Conservation (phyloP, 1,140 invertebrate species). For the Drosophila rhopaloa region DNA sequence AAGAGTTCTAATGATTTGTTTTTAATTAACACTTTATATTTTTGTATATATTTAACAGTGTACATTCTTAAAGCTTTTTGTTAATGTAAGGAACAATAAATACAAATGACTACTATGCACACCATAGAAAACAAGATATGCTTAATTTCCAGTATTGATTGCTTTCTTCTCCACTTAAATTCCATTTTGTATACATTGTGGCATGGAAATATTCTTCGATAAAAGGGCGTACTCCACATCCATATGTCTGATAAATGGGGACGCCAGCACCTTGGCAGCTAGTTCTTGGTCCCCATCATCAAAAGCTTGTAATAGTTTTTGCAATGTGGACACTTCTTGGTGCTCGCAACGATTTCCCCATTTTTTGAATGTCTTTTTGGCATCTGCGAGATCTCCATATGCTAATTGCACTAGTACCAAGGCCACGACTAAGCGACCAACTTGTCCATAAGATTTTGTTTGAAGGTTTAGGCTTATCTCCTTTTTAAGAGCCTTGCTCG, state of each 20-base stretch:
- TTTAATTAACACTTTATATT: slow-evolving; percentile 1
- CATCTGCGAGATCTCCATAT: slow-evolving; percentile 95
- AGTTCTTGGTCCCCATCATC: slow-evolving; percentile 95
- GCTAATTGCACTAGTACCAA: slow-evolving; percentile 95
- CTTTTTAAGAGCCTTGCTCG: slow-evolving; percentile 92
- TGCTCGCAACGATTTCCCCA: slow-evolving; percentile 91
- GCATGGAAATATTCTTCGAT: slow-evolving; percentile 91
- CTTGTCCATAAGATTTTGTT: slow-evolving; percentile 90
- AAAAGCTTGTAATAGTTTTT: slow-evolving; percentile 93
- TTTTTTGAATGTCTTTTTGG: slow-evolving; percentile 96
- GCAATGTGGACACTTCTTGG: slow-evolving; percentile 91
- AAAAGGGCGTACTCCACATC: slow-evolving; percentile 96
- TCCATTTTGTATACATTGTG: slow-evolving; percentile 86
- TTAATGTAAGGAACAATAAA: not conserved
- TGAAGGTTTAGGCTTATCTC: slow-evolving; percentile 94
- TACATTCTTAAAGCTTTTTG: slow-evolving; percentile 1
- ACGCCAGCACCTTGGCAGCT: slow-evolving; percentile 90
- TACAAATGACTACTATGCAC: not conserved
- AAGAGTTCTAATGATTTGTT: not conserved
- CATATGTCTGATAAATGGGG: slow-evolving; percentile 97
- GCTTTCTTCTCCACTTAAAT: slow-evolving; percentile 32
- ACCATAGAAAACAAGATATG: not conserved
- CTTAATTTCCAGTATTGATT: not conserved
- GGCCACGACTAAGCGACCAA: slow-evolving; percentile 93
- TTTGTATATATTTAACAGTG: slow-evolving; percentile 8